Evolutionary conservation across 2,113 vertebrate genomes (phyloP).

Genomic region (Ardeotis arabs): DNA sequence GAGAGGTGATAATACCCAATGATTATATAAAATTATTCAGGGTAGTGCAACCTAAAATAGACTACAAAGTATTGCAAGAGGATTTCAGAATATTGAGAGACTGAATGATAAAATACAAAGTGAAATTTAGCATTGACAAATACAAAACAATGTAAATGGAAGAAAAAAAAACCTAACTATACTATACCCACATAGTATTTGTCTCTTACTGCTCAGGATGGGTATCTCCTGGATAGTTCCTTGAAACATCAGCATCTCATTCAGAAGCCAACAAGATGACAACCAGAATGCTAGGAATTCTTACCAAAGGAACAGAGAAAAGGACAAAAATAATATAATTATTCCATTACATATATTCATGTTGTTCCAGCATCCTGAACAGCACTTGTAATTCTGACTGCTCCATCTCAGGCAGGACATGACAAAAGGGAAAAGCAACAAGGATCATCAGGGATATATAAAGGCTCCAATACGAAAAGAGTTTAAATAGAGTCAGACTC

Average conservation of each 20-base stretch:
- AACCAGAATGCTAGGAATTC: neutral
- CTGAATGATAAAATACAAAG: neutral
- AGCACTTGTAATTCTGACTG: neutral
- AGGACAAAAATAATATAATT: neutral
- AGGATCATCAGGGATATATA: neutral
- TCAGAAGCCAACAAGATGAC: neutral
- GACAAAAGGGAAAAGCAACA: neutral
- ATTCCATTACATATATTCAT: neutral
- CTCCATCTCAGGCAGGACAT: neutral
- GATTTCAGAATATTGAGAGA: neutral
- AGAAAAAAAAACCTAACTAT: neutral
- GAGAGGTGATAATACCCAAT: neutral
- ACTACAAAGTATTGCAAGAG: neutral
- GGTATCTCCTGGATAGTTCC: neutral
- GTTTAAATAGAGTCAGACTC: neutral
- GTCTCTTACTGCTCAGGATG: neutral
- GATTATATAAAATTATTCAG: neutral
- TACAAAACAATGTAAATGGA: neutral
- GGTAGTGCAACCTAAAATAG: neutral
- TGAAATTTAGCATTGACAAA: neutral
- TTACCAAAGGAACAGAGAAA: neutral
- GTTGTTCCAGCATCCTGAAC: neutral
- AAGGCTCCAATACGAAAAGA: neutral
- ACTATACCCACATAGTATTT: neutral
- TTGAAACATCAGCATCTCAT: neutral